Evolutionary conservation across 2,113 vertebrate species (phyloP).

Genomic region (Lepidothrix coronata): DNA sequence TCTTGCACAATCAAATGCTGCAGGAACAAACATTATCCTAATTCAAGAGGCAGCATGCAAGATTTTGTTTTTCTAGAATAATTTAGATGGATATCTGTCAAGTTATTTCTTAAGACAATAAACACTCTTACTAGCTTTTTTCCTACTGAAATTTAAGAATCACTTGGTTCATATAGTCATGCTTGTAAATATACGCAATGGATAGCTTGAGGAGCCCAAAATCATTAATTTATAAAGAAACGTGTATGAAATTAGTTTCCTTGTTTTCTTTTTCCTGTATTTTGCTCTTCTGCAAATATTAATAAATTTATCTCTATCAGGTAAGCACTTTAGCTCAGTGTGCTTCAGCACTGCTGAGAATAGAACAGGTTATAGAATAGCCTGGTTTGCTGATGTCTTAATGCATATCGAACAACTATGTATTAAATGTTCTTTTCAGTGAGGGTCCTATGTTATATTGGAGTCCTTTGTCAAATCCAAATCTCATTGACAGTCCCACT

Average conservation of each 20-base stretch:
- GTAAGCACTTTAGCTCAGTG: neutral
- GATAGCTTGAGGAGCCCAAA: neutral
- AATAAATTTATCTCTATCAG: neutral
- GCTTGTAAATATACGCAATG: neutral
- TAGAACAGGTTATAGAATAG: rapidly evolving
- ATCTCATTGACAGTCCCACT: neutral
- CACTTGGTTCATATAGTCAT: neutral
- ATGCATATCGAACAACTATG: neutral
- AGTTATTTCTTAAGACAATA: neutral
- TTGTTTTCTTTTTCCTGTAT: neutral
- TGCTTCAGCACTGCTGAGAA: neutral
- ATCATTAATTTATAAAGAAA: neutral
- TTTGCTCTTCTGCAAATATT: neutral
- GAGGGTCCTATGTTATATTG: neutral
- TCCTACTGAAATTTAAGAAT: neutral
- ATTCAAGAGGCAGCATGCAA: neutral
- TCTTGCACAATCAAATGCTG: neutral
- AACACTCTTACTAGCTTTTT: neutral
- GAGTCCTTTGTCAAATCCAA: neutral
- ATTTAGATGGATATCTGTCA: neutral
- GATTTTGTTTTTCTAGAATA: neutral
- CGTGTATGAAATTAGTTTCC: neutral
- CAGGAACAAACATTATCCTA: neutral
- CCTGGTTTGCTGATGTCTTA: neutral
- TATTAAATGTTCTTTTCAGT: neutral